Evolutionary conservation across 2,888 invertebrate species (phyloP), one percentile per base, ranked within the genome.

Genomic region (Scelioninae gen. 2): DNA sequence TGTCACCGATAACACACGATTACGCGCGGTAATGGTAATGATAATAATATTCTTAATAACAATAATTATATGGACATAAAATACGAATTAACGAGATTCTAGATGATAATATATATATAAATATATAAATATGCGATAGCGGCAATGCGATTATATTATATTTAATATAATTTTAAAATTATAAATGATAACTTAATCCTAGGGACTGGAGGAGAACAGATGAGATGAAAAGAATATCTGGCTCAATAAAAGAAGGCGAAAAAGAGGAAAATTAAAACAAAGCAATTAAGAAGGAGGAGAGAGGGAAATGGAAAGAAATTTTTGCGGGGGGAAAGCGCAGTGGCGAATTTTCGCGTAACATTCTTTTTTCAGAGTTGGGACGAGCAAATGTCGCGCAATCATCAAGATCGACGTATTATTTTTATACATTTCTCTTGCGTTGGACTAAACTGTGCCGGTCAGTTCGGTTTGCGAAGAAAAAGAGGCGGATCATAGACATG

Each of bases 31-130:
- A 75, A 80, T 75, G 77, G 78, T 79, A 79, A 79, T 76, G 77
- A 78, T 79, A 80, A 79, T 79, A 80, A 78, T 80, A 82, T 77
- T 78, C 79, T 80, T 80, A 81, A 80, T 77, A 77, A 80, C 77
- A 79, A 79, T 79, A 80, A 78, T 75, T 55, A 77, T 79, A 80
- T 78, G 74, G 74, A 78, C 61, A 71, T 77, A 76, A 76, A 78
- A 77, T 76, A 79, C 74, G 76, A 80, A 78, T 73, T 79, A 78
- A 77, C 73, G 78, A 81, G 78, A 80, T 80, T 79, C 72, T 81
- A 82, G 81, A 78, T 79, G 74, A 78, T 80, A 78, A 80, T 76
- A 77, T 80, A 77, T n/a, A n/a, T 67, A 61, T 43, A 53, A 41
- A 72, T 46, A 65, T 60, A 65, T 50, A 65, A 50, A 65, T 53